Evolutionary conservation across 2,113 vertebrate species (phyloP).

Genomic region (Mohoua ochrocephala): DNA sequence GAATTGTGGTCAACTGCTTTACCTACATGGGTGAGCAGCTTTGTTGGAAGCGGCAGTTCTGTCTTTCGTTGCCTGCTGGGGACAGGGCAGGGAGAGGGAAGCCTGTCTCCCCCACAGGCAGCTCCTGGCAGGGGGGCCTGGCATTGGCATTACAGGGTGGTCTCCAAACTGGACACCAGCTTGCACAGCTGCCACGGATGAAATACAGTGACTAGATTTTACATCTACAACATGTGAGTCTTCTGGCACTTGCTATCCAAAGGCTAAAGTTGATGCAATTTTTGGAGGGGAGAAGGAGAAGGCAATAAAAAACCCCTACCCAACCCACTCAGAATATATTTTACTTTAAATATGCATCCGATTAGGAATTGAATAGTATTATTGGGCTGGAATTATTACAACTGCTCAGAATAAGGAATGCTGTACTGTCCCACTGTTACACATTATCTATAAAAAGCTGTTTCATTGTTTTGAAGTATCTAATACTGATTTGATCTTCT

Average conservation of each 20-base stretch:
- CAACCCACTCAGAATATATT: not conserved
- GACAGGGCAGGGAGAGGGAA: not conserved
- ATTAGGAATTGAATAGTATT: not conserved
- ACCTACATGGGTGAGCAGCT: not conserved
- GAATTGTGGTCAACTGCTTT: not conserved
- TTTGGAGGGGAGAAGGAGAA: not conserved
- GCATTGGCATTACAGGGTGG: not conserved
- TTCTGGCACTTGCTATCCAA: not conserved
- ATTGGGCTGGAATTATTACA: not conserved
- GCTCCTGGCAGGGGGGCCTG: not conserved
- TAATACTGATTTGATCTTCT: not conserved
- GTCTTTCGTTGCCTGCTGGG: rapidly evolving
- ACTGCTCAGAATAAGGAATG: not conserved
- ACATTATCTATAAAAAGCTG: not conserved
- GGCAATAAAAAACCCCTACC: not conserved
- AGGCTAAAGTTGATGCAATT: not conserved
- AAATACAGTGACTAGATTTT: not conserved
- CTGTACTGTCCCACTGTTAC: not conserved
- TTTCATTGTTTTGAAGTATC: not conserved
- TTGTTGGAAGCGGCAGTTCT: not conserved
- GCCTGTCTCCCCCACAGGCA: too few species aligned
- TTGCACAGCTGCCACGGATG: not conserved
- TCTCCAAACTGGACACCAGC: not conserved
- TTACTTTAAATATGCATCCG: not conserved
- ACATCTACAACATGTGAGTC: not conserved